Conservation (phyloP, 2,113 vertebrate genomes). For the Clarias batrachus region DNA sequence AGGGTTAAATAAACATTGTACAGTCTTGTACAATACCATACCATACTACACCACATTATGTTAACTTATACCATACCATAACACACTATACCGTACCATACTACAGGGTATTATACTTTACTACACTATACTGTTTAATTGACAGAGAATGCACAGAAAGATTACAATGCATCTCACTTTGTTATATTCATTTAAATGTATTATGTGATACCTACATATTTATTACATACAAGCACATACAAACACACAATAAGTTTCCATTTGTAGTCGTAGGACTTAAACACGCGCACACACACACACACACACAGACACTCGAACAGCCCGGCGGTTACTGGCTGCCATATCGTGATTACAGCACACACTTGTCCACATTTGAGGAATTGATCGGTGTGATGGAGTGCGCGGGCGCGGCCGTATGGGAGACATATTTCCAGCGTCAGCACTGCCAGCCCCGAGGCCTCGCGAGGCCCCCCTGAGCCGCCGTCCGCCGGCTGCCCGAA, state of each 20-base stretch:
- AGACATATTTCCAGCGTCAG: slow-evolving; percentile 93
- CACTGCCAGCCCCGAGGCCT: slow-evolving; percentile 84
- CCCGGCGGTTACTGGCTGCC: slow-evolving; percentile 88
- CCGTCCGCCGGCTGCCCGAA: slow-evolving; percentile 83
- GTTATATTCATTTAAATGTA: neutral
- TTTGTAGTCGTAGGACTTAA: too few species aligned
- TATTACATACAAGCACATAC: neutral
- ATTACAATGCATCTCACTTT: neutral
- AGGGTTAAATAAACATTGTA: too few species aligned
- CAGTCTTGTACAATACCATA: neutral
- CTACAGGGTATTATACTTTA: neutral
- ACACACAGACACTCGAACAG: slow-evolving; percentile 52
- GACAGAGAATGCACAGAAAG: neutral
- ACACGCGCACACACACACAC: slow-evolving; percentile 36
- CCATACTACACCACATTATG: neutral
- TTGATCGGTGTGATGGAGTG: slow-evolving; percentile 99
- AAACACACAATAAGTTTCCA: neutral
- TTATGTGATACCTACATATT: neutral
- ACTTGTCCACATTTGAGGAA: slow-evolving; percentile 99
- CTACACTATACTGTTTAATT: neutral
- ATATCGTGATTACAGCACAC: slow-evolving; percentile 99
- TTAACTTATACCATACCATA: neutral
- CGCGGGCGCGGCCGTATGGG: slow-evolving; percentile 79
- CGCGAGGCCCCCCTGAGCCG: slow-evolving; percentile 81
- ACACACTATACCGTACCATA: neutral